Evolutionary conservation across 2,888 invertebrate species (phyloP), one percentile per base, ranked within the genome.

Genomic region (Balanococcus diminutus): DNA sequence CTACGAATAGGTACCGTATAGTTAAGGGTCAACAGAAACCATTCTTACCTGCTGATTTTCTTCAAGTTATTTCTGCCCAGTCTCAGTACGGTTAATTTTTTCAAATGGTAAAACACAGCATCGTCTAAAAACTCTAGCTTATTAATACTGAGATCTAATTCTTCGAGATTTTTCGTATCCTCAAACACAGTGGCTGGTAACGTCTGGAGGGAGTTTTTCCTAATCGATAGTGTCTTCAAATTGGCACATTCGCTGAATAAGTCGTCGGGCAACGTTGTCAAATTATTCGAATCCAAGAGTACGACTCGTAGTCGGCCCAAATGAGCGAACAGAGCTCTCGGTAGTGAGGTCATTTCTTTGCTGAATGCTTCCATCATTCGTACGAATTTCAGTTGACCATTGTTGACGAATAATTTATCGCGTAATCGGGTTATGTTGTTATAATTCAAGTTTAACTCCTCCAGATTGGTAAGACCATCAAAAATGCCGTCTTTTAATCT

Each of bases 121-220:
- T 93, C 91, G 22, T 93, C 92, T 86, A 95, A 89, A 31, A 90
- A 90, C 51, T 89, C 90, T 9, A 96, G 88, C 82, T 91, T 90
- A 89, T 96, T 96, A 87, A 92, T 90, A 87, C 92, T 92, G 86
- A 96, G 90, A 88, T 94, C 92, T 86, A 96, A 90, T 61, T 91
- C 91, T 6, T 91, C 88, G 9, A 96, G 90, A 82, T 93, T 92
- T 5, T 90, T 91, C 89, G 94, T 92, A 88, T 93, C 93, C 31
- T 91, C 91, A 87, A 96, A 93, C 42, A 95, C 90, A 39, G 92
- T 89, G 32, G 90, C 90, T 0, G 95, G 94, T 85, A 96, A 89
- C 1, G 56, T 22, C 56, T 87, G 86, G 9, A 92, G 86, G 16
- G 90, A 89, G 89, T 94, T 95, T 82, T 91, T 91, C 36, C 92